phyloP scores from a whole-genome alignment of 53 echinoderm and acorn worm genomes.

The Luidia sarsii region DNA sequence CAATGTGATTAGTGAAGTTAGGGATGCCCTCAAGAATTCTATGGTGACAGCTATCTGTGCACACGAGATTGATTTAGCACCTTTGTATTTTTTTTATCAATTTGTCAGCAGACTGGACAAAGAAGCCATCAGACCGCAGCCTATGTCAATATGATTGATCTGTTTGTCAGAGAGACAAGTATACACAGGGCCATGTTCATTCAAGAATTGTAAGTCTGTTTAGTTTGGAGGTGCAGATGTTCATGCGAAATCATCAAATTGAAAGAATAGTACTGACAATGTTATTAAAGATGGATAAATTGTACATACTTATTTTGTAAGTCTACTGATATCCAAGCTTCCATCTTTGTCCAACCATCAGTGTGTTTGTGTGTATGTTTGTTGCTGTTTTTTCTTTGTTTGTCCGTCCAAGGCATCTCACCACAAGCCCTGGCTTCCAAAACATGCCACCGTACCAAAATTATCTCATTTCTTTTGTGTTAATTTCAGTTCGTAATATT shows the following conservation, averaged over 20 bases:
- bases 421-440: too few relatives aligned
- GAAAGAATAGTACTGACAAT: slow-evolving; percentile 1
- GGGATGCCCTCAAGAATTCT: neutral
- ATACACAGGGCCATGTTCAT: too few relatives aligned
- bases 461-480: too few relatives aligned
- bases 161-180: neutral
- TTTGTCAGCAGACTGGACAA: neutral
- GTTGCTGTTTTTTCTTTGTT: too few relatives aligned
- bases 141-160: neutral
- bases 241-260: neutral
- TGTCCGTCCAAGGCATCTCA: too few relatives aligned
- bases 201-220: too few relatives aligned
- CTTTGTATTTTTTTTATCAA: neutral
- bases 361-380: too few relatives aligned
- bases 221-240: too few relatives aligned
- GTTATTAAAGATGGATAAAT: slow-evolving; percentile 7
- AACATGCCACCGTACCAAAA: too few relatives aligned
- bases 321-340: neutral
- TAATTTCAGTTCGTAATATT: too few relatives aligned
- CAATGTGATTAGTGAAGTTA: slow-evolving; percentile 39
- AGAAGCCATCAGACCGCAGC: neutral
- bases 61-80: neutral
- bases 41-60: neutral
- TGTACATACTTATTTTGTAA: neutral
- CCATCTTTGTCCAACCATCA: too few relatives aligned